These are phyloP conservation scores for Condylura cristata DNA, from an alignment of 2,113 vertebrate genomes.

Conservation along the genomic window DNA sequence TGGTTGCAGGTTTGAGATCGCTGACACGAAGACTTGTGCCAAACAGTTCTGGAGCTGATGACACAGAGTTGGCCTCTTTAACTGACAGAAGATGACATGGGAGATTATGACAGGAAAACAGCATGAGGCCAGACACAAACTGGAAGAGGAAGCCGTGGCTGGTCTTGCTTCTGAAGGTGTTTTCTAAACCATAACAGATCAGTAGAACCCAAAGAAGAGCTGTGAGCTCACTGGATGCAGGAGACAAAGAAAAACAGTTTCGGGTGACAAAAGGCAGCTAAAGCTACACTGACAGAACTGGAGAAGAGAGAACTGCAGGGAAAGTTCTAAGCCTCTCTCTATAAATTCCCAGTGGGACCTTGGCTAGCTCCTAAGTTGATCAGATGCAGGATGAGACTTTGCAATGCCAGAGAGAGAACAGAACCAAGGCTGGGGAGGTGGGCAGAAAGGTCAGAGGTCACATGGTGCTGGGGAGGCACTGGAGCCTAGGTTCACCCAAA, in stretches of 20 bases:
- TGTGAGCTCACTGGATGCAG: neutral
- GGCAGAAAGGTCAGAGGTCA: neutral
- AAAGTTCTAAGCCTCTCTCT: neutral
- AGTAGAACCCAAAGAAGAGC: neutral
- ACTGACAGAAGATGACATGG: neutral
- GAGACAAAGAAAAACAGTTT: neutral
- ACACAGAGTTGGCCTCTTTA: neutral
- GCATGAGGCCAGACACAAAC: neutral
- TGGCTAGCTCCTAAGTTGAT: neutral
- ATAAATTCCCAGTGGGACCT: neutral
- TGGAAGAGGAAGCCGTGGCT: neutral
- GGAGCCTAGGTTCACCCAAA: neutral
- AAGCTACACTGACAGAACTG: neutral
- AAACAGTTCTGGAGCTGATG: constrained; percentile 1
- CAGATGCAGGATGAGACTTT: neutral
- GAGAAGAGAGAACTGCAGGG: constrained; percentile 3
- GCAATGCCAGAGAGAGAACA: neutral
- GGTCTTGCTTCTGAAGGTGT: neutral
- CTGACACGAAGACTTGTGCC: neutral
- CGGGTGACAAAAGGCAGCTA: neutral
- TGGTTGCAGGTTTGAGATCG: neutral
- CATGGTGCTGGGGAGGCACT: neutral
- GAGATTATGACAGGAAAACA: neutral
- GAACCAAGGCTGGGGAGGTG: neutral
- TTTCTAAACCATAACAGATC: constrained; percentile 23